These are phyloP conservation scores for Chamaea fasciata DNA, from an alignment of 2,113 vertebrate genomes.

Conservation along the genomic window DNA sequence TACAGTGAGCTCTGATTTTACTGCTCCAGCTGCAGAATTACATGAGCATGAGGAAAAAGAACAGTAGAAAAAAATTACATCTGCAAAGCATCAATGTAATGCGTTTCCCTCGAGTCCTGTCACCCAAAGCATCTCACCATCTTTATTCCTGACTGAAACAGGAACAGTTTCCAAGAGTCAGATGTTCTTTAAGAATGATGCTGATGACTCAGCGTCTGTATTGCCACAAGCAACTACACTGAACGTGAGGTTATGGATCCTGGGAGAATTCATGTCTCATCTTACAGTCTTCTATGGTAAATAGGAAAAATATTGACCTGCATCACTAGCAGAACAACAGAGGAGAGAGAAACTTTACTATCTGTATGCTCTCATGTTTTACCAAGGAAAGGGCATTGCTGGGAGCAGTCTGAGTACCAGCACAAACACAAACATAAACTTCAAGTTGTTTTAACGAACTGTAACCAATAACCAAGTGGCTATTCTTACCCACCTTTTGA, in stretches of 20 bases:
- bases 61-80: fast-evolving
- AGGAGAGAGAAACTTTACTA: background rate
- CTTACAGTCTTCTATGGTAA: background rate
- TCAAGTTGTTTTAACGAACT: background rate
- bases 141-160: background rate
- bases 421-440: background rate
- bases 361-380: background rate
- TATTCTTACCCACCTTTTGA: background rate
- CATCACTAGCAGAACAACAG: background rate
- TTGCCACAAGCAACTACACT: background rate
- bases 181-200: background rate
- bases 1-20: background rate
- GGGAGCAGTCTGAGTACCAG: background rate
- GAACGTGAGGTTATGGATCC: background rate
- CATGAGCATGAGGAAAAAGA: background rate
- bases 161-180: background rate
- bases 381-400: background rate
- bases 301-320: background rate
- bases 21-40: fast-evolving
- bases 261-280: background rate
- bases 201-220: background rate
- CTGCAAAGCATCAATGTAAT: background rate
- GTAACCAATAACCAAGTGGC: background rate
- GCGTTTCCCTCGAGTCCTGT: background rate
- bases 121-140: background rate